phyloP scores from a whole-genome alignment of 2,797 vertebrate genomes.

The Remorina albescens region DNA sequence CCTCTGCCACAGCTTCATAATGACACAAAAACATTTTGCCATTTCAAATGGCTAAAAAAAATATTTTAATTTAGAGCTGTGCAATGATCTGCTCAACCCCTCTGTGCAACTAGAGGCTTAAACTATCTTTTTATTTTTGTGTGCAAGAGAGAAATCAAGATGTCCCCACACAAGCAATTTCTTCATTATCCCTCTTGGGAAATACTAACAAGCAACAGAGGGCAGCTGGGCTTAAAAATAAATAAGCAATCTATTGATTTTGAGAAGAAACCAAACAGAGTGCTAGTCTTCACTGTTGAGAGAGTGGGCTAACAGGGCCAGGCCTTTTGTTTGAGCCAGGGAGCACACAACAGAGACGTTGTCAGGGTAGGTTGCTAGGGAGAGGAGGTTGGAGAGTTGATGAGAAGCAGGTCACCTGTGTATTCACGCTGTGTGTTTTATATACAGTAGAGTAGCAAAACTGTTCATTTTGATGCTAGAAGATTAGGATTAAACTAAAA shows the following conservation, averaged over 20 bases:
- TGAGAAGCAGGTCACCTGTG: slow-evolving; percentile 86
- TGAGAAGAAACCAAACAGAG: slow-evolving; percentile 47
- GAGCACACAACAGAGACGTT: slow-evolving; percentile 80
- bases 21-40: no score
- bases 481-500: neutral
- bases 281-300: slow-evolving; percentile 35
- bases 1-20: no score
- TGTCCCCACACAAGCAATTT: neutral
- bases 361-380: slow-evolving; percentile 83
- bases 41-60: no score
- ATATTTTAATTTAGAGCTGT: no score
- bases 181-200: slow-evolving; percentile 13
- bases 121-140: neutral
- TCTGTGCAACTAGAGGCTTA: neutral
- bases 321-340: slow-evolving; percentile 80
- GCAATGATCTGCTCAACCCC: no score
- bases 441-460: slow-evolving; percentile 14
- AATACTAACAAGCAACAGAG: slow-evolving; percentile 27
- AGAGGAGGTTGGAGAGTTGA: slow-evolving; percentile 62
- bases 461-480: neutral
- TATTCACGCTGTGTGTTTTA: slow-evolving; percentile 56
- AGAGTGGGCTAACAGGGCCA: slow-evolving; percentile 40
- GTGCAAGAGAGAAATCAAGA: slow-evolving; percentile 5
- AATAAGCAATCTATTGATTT: slow-evolving; percentile 67
- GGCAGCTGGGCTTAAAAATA: slow-evolving; percentile 57